These are phyloP conservation scores for Acanthis flammea DNA, from an alignment of 2,797 vertebrate genomes.

Conservation along the genomic window DNA sequence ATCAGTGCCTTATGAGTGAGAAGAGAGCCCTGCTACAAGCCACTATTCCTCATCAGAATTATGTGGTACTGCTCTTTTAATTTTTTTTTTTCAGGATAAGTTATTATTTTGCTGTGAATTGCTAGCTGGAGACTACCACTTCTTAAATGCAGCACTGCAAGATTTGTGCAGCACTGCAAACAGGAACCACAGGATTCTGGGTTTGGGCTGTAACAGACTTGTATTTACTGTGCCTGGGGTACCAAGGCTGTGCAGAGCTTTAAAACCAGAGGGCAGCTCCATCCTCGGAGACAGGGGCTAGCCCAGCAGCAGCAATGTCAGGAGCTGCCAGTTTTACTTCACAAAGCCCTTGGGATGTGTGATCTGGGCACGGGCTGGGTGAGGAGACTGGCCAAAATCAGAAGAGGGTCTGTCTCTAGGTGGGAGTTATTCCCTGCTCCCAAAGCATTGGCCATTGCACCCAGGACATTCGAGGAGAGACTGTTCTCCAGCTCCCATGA, in stretches of 20 bases:
- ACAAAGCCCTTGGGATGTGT: not conserved
- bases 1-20: not conserved
- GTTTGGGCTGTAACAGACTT: not conserved
- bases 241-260: not conserved
- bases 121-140: not conserved
- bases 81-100: not conserved
- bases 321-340: not conserved
- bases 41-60: not conserved
- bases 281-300: not conserved
- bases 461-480: not conserved
- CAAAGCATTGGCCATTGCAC: fast-evolving
- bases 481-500: not conserved
- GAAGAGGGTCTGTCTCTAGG: not conserved
- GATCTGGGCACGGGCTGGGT: fast-evolving
- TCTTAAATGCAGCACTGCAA: not conserved
- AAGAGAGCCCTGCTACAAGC: not conserved
- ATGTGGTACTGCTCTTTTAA: not conserved
- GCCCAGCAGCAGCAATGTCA: not conserved
- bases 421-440: not conserved
- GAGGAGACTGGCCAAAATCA: not conserved
- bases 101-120: not conserved
- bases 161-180: not conserved
- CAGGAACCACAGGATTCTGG: not conserved
- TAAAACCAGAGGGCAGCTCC: not conserved
- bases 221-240: not conserved